Percentiles rank a stretch among this genome's conserved stretches.
phyloP scores from a whole-genome alignment of 2,888 invertebrate species.

The Drosophila neotestacea region DNA sequence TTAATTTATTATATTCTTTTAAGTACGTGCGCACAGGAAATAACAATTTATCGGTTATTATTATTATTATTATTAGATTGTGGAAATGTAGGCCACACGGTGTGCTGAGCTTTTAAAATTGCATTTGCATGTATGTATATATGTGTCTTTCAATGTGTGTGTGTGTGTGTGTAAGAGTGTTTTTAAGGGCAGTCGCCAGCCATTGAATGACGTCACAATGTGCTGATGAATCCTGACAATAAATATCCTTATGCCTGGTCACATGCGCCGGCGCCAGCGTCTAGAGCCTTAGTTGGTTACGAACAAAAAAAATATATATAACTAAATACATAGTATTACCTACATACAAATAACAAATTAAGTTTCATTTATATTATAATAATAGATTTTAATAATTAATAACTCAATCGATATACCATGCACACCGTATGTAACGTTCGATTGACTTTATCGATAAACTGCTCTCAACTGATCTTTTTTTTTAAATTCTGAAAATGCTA shows the following conservation, averaged over 20 bases:
- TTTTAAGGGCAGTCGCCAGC: slow-evolving; percentile 21
- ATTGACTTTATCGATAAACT: slow-evolving; percentile 29
- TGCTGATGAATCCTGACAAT: slow-evolving; percentile 11
- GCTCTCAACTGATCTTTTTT: slow-evolving; percentile 1
- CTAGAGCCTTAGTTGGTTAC: slow-evolving; percentile 38
- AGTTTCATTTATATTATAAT: slow-evolving; percentile 31
- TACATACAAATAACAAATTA: slow-evolving; percentile 54
- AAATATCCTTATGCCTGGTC: slow-evolving; percentile 2
- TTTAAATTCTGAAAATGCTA: slow-evolving; percentile 42
- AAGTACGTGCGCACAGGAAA: slow-evolving; percentile 77
- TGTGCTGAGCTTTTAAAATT: slow-evolving; percentile 53
- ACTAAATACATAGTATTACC: slow-evolving; percentile 40
- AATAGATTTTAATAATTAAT: slow-evolving; percentile 14
- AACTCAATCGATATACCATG: slow-evolving; percentile 32
- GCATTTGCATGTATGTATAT: slow-evolving; percentile 25
- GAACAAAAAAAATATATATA: slow-evolving; percentile 17
- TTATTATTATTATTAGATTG: slow-evolving; percentile 24
- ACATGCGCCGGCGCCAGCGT: slow-evolving; percentile 15
- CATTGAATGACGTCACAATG: slow-evolving; percentile 27
- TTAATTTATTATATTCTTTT: slow-evolving; percentile 39
- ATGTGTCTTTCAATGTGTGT: background rate
- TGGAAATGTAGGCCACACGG: slow-evolving; percentile 56
- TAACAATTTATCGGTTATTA: slow-evolving; percentile 55
- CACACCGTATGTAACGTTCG: slow-evolving; percentile 27
- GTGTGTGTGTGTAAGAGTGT: slow-evolving; percentile 22